These are phyloP conservation scores for Diploscapter pachys DNA, from an alignment of 1,140 invertebrate species.

Conservation along the genomic window DNA sequence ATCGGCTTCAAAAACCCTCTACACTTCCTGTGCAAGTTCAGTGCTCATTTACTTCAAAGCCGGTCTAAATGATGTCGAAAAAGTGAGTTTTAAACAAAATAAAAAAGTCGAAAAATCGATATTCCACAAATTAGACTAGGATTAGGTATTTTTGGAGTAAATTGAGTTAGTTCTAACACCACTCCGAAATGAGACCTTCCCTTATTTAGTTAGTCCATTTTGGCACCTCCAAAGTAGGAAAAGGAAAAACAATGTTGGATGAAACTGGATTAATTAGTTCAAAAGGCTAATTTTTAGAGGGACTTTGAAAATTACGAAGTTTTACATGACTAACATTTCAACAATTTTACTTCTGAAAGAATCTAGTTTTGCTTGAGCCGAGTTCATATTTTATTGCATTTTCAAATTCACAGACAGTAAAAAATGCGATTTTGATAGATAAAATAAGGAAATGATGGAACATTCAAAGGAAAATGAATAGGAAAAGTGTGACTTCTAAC, in stretches of 20 bases:
- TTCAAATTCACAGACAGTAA: neutral
- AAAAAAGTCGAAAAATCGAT: neutral
- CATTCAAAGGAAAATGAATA: neutral
- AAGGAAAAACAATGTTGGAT: neutral
- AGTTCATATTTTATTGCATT: neutral
- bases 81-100: slow-evolving; percentile 8
- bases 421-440: neutral
- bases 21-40: slow-evolving; percentile 11
- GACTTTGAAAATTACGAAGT: neutral
- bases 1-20: slow-evolving; percentile 18
- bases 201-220: neutral
- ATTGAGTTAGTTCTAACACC: neutral
- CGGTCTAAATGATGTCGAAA: slow-evolving; percentile 18
- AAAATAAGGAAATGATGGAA: slow-evolving; percentile 17
- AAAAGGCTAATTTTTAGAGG: neutral
- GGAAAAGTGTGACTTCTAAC: no score
- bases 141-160: neutral
- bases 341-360: neutral
- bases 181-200: neutral
- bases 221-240: neutral
- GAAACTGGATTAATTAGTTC: no score
- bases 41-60: slow-evolving; percentile 24
- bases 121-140: neutral
- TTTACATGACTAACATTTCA: neutral
- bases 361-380: neutral